Conservation (phyloP, 2,888 invertebrate genomes). For the Drosophila meridionalis region DNA sequence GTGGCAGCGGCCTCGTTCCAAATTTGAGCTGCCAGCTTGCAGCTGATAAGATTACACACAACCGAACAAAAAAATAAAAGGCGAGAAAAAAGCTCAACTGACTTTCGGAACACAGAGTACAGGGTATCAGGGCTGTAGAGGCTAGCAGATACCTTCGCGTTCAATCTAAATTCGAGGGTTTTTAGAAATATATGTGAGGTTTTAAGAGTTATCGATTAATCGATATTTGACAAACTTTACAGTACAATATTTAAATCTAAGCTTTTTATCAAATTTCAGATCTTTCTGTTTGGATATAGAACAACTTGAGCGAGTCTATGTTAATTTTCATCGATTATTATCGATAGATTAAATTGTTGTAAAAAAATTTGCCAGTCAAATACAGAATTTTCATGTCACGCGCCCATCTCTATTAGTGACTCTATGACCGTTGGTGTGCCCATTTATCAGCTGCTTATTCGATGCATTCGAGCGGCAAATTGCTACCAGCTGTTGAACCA, state of each 20-base stretch:
- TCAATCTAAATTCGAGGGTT: too few species aligned
- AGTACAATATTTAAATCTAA: background rate
- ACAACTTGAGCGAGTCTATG: background rate
- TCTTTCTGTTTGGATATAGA: background rate
- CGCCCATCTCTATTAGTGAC: background rate
- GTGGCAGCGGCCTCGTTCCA: constrained; percentile 51
- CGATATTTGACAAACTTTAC: background rate
- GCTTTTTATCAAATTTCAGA: background rate
- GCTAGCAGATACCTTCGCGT: constrained; percentile 13
- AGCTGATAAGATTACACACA: constrained; percentile 44
- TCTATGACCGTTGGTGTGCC: background rate
- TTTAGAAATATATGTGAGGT: too few species aligned
- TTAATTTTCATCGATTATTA: background rate
- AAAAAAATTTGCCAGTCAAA: background rate
- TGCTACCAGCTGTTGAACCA: constrained; percentile 56
- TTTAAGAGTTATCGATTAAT: background rate
- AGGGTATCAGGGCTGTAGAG: background rate
- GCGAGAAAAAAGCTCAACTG: background rate
- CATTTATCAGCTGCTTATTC: constrained; percentile 34
- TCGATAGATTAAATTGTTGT: background rate
- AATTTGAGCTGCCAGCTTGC: constrained; percentile 48
- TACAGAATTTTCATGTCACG: background rate
- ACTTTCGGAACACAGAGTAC: background rate
- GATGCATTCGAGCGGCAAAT: constrained; percentile 73
- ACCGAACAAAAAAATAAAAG: constrained; percentile 1